phyloP scores from a whole-genome alignment of 2,797 vertebrate genomes.

The Fistularia commersonii region DNA sequence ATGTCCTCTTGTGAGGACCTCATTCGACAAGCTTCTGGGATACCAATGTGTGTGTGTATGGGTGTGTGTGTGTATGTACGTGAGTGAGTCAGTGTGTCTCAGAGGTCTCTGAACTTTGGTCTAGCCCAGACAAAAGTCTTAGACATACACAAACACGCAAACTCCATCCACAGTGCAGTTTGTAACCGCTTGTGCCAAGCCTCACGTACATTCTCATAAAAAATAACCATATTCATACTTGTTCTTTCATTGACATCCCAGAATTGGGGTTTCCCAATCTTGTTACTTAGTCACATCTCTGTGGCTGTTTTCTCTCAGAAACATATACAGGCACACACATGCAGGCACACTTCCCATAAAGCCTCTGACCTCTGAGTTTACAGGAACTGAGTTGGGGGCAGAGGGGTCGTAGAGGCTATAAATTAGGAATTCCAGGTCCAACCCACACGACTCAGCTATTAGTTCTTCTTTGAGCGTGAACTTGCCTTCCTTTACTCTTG shows the following conservation, averaged over 20 bases:
- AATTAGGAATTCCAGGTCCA: conserved; percentile 60
- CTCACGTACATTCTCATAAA: too few relatives aligned
- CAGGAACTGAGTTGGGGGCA: conserved; percentile 53
- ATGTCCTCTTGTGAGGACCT: conserved; percentile 23
- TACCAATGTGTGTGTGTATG: conserved; percentile 8
- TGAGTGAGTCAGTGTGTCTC: too few relatives aligned
- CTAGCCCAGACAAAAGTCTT: conserved; percentile 25
- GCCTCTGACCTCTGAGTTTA: conserved; percentile 39
- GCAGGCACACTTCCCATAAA: conserved; percentile 28
- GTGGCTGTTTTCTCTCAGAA: conserved; percentile 6
- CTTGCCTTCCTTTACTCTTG: conserved; percentile 45
- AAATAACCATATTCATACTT: too few relatives aligned
- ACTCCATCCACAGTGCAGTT: too few relatives aligned
- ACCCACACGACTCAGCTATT: conserved; percentile 60
- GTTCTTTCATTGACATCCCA: too few relatives aligned
- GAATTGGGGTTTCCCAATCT: too few relatives aligned
- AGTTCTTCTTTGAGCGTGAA: conserved; percentile 57
- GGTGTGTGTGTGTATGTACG: not conserved
- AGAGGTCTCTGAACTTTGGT: conserved; percentile 28
- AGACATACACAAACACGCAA: conserved; percentile 20
- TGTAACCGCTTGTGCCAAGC: too few relatives aligned
- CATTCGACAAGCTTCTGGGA: conserved; percentile 21
- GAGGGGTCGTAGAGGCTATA: conserved; percentile 46
- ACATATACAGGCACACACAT: not conserved
- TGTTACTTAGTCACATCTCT: conserved; percentile 1